A percentile compares a stretch with the other conserved stretches of the same genome.
Evolutionary conservation across 2,113 vertebrate genomes (phyloP).

Genomic region (Dendrocopos noguchii): DNA sequence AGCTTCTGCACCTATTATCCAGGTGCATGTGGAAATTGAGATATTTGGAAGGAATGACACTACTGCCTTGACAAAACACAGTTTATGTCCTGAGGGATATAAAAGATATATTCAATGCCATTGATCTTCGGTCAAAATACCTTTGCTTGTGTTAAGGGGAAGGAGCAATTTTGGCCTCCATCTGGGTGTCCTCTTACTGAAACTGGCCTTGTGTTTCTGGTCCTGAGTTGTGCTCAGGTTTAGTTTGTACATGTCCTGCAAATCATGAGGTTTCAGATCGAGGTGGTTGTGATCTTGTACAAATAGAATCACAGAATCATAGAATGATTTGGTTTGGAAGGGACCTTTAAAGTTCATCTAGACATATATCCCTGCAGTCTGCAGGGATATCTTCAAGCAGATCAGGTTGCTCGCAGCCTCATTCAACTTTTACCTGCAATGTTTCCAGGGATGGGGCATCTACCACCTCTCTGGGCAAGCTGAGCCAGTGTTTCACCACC

Average conservation of each 20-base stretch:
- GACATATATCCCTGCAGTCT: too few relatives aligned
- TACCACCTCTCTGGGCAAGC: too few relatives aligned
- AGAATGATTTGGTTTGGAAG: too few relatives aligned
- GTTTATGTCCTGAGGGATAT: not conserved
- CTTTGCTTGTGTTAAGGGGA: not conserved
- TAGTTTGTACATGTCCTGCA: not conserved
- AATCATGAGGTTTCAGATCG: not conserved
- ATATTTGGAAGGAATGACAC: not conserved
- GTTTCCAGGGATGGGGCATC: too few relatives aligned
- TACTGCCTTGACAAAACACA: not conserved
- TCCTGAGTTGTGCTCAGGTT: not conserved
- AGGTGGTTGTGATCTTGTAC: not conserved
- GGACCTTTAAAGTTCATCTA: too few relatives aligned
- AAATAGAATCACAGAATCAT: too few relatives aligned
- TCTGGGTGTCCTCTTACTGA: not conserved
- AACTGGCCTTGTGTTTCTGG: not conserved
- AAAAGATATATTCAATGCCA: rapidly evolving
- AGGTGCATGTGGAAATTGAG: not conserved
- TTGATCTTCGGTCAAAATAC: not conserved
- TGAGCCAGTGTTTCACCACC: too few relatives aligned
- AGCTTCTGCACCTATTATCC: not conserved
- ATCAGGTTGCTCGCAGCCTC: too few relatives aligned
- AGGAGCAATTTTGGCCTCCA: not conserved
- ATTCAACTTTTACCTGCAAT: too few relatives aligned
- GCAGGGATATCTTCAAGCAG: too few relatives aligned